Evolutionary conservation across 2,113 vertebrate genomes (phyloP).

Genomic region (Neolamprologus cancellatus): DNA sequence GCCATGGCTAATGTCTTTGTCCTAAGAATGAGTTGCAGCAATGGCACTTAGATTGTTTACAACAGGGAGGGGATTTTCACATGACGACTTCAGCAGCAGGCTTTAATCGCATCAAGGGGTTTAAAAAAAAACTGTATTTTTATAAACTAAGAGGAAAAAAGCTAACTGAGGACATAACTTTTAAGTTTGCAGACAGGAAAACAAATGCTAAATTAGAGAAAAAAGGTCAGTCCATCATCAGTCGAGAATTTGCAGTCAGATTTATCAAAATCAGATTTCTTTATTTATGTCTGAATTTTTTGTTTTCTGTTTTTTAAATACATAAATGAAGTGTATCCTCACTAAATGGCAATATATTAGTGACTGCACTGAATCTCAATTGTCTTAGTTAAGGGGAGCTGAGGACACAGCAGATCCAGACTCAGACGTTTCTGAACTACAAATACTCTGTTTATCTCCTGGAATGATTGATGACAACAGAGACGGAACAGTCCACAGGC

Average conservation of each 20-base stretch:
- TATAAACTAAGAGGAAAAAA: not conserved
- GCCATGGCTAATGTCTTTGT: not conserved
- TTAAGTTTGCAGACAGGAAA: not conserved
- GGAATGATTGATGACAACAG: not conserved
- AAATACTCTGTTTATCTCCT: not conserved
- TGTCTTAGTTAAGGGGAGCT: not conserved
- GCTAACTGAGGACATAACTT: not conserved
- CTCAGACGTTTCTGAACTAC: not conserved
- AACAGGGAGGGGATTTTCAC: constrained; percentile 29
- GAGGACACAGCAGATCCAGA: not conserved
- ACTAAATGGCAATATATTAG: not conserved
- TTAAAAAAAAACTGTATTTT: not conserved
- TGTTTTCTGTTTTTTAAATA: not conserved
- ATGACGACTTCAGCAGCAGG: not conserved
- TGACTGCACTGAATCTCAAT: not conserved
- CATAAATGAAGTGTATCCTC: not conserved
- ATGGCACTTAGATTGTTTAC: not conserved
- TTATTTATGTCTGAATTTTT: not conserved
- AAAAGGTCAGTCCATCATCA: not conserved
- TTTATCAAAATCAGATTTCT: not conserved
- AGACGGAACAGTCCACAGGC: not conserved
- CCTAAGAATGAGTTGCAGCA: not conserved
- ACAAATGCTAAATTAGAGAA: not conserved
- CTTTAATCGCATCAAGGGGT: constrained; percentile 15
- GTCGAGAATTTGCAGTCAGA: not conserved